Conservation (phyloP, 2,888 invertebrate genomes). For the Aphidoletes aphidimyza region DNA sequence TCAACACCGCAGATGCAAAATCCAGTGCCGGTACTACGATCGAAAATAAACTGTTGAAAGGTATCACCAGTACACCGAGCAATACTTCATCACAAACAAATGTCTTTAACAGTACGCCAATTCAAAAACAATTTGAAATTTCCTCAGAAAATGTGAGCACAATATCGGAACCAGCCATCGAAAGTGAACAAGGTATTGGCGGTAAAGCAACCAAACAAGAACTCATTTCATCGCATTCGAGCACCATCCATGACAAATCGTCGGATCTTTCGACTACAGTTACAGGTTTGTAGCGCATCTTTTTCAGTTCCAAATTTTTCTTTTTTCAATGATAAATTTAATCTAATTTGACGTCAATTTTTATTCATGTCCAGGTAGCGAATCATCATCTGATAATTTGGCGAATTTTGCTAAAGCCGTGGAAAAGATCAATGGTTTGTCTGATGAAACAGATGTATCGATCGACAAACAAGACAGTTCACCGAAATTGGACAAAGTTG, state of each 20-base stretch:
- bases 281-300: not conserved
- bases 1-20: not conserved
- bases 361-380: slow-evolving; percentile 57
- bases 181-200: slow-evolving; percentile 56
- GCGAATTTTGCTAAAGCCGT: slow-evolving; percentile 57
- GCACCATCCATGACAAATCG: not conserved
- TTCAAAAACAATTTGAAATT: slow-evolving; percentile 59
- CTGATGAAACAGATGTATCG: slow-evolving; percentile 56
- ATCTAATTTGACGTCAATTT: not conserved
- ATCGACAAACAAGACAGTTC: not conserved
- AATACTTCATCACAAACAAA: slow-evolving; percentile 58
- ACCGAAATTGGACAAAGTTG: not conserved
- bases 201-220: slow-evolving; percentile 56
- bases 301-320: not conserved
- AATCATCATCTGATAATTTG: slow-evolving; percentile 58
- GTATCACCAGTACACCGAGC: slow-evolving; percentile 58
- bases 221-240: slow-evolving; percentile 55
- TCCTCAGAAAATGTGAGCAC: slow-evolving; percentile 59
- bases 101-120: slow-evolving; percentile 59
- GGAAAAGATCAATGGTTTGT: slow-evolving; percentile 58
- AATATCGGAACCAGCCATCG: slow-evolving; percentile 57
- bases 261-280: not conserved
- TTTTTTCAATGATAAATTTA: not conserved
- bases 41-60: slow-evolving; percentile 57
- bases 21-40: no score